Percentiles rank a stretch among this genome's conserved stretches.
These are phyloP conservation scores for Camponotus pennsylvanicus DNA, from an alignment of 1,140 invertebrate genomes.

Conservation along the genomic window DNA sequence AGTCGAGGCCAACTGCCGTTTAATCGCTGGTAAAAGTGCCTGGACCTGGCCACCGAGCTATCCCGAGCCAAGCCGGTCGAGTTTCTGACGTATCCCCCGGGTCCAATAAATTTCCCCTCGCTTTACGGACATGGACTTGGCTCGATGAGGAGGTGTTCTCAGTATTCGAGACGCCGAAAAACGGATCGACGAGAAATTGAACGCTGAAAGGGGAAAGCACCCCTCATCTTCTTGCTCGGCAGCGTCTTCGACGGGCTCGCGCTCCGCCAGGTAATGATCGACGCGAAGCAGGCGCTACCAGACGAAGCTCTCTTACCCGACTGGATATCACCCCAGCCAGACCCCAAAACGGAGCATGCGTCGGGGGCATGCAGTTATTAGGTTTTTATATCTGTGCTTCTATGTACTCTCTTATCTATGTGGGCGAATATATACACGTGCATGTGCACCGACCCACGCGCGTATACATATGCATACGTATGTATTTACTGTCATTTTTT, in stretches of 20 bases:
- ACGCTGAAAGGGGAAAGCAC: background rate
- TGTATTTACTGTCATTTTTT: slow-evolving; percentile 7
- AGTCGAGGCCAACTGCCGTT: background rate
- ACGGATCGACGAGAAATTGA: too few species aligned
- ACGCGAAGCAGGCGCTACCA: slow-evolving; percentile 26
- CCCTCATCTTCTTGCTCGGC: slow-evolving; percentile 24
- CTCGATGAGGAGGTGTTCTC: background rate
- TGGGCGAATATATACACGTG: slow-evolving; percentile 37
- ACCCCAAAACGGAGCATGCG: slow-evolving; percentile 53
- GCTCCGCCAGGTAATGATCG: slow-evolving; percentile 55
- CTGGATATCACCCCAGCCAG: slow-evolving; percentile 52
- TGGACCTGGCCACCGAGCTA: background rate
- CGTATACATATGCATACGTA: background rate
- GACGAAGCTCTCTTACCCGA: slow-evolving; percentile 54
- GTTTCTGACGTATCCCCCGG: background rate
- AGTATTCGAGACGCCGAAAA: background rate
- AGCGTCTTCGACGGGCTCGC: slow-evolving; percentile 22
- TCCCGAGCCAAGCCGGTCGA: slow-evolving; percentile 23
- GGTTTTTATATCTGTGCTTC: slow-evolving; percentile 45
- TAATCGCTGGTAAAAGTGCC: slow-evolving; percentile 6
- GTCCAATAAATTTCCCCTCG: background rate
- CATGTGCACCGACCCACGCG: background rate
- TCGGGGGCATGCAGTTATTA: slow-evolving; percentile 43
- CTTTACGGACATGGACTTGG: slow-evolving; percentile 25
- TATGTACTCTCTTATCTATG: slow-evolving; percentile 39